A percentile compares a stretch with the other conserved stretches of the same genome.
Conservation (phyloP, 2,888 invertebrate genomes). For the Fragum fragum region DNA sequence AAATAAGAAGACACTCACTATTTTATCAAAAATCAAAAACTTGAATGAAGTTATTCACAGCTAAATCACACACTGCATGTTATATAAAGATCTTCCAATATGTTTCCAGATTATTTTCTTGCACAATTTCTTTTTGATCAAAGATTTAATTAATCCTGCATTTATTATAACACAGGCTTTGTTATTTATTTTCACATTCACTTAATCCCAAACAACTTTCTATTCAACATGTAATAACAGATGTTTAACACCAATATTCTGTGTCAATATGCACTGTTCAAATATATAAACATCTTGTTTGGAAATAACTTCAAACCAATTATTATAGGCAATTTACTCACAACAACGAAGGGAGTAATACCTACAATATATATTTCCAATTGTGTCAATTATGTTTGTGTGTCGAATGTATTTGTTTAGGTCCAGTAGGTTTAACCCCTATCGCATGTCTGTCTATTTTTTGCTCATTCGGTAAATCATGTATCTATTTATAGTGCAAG, state of each 20-base stretch:
- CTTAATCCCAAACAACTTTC: not conserved
- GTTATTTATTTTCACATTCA: slow-evolving; percentile 3
- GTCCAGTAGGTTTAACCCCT: slow-evolving; percentile 22
- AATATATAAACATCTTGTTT: too few species aligned
- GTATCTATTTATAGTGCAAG: slow-evolving; percentile 22
- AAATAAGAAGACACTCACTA: too few species aligned
- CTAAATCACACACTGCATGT: not conserved
- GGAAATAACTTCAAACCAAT: too few species aligned
- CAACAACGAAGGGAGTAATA: too few species aligned
- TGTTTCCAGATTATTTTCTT: not conserved
- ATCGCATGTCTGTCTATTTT: slow-evolving; percentile 23
- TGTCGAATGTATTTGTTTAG: slow-evolving; percentile 20
- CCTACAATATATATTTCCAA: not conserved
- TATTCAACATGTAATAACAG: not conserved
- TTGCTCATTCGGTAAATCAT: slow-evolving; percentile 4
- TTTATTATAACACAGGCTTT: not conserved
- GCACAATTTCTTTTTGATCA: slow-evolving; percentile 4
- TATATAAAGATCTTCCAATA: not conserved
- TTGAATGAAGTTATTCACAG: too few species aligned
- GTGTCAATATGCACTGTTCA: too few species aligned
- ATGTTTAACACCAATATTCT: not conserved
- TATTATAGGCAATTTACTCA: too few species aligned
- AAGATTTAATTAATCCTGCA: slow-evolving; percentile 6
- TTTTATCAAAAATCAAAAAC: too few species aligned
- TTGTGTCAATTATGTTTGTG: not conserved